These are phyloP conservation scores for Sesamia nonagrioides DNA, from an alignment of 1,140 invertebrate genomes.

Conservation along the genomic window DNA sequence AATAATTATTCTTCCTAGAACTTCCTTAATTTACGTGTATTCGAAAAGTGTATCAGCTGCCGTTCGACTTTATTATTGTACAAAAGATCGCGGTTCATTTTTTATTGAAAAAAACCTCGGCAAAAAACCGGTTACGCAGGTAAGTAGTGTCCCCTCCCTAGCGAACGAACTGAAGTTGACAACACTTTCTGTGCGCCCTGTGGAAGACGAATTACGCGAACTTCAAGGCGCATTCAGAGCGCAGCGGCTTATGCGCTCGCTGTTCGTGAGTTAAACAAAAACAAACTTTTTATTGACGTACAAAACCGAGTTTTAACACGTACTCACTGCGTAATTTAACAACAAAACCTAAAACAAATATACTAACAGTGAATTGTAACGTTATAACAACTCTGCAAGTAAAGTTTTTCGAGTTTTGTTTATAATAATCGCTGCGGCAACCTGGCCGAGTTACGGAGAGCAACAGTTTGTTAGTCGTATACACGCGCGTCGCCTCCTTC, in stretches of 20 bases:
- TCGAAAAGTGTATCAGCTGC: constrained; percentile 51
- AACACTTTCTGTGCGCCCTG: constrained; percentile 50
- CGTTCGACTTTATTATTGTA: constrained; percentile 56
- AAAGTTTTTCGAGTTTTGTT: constrained; percentile 78
- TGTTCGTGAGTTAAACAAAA: constrained; percentile 75
- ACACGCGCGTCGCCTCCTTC: constrained; percentile 63
- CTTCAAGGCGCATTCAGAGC: constrained; percentile 39
- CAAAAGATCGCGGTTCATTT: constrained; percentile 59
- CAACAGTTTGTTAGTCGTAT: constrained; percentile 57
- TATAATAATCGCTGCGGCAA: constrained; percentile 70
- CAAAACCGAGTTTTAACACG: constrained; percentile 68
- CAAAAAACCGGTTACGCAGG: constrained; percentile 52
- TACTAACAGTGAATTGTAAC: constrained; percentile 69
- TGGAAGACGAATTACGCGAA: constrained; percentile 47
- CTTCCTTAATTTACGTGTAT: background rate
- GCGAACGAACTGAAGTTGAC: constrained; percentile 62
- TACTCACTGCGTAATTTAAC: constrained; percentile 63
- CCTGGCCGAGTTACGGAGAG: constrained; percentile 68
- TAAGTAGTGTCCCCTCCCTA: constrained; percentile 61
- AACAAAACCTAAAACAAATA: constrained; percentile 67
- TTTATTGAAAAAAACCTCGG: constrained; percentile 54
- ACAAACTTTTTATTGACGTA: constrained; percentile 74
- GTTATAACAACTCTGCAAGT: constrained; percentile 62
- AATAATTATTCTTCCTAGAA: background rate
- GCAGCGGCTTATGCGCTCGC: constrained; percentile 37